Evolutionary conservation across 23 tunicate species (phyloP), one percentile per base, ranked within the genome.

Genomic region (Styela plicata): DNA sequence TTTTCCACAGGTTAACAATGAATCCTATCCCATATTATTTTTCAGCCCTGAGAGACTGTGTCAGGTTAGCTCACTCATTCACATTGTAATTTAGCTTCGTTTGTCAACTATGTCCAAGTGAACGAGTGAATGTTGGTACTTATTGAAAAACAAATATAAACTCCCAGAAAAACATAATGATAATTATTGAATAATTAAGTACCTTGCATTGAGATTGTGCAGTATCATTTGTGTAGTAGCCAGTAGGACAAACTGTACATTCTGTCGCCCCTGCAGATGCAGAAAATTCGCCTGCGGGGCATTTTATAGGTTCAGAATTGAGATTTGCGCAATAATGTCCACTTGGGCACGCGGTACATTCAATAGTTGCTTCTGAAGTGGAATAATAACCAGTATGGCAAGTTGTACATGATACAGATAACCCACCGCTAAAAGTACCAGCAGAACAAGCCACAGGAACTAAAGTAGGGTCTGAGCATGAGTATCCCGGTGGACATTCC

Each of bases 401-500:
- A 0, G 81, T 21, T 36, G 52, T 24, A 26, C 81, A 76, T 76
- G 53, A 23, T 0, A 0, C 30, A 13, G 64, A 23, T 17, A 52
- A 29, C 7, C 1, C 81, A 25, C 21, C 17, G 26, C 66, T 44
- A 24, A 44, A 76, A 52, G 64, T 33, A 21, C 81, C 81, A 21
- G 31, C 64, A 17, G 22, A 21, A 44, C 81, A 76, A 52, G 64
- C 67, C 13, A 24, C 5, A 27, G 81, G 81, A 0, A 0, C 0
- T 52, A 17, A 23, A 44, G 31, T 31, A 7, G 80, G 80, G 36
- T 75, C 65, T 3, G 34, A 10, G 20, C 97, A 91, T 34, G 73
- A 82, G 36, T 91, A 85, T 2, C 97, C 97, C n/a, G 77, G 83
- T 24, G 97, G 89, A 73, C 98, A 93, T 18, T 44, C 26, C 36